Evolutionary conservation across 2,888 invertebrate species (phyloP).

Genomic region (Ethmia dodecea): DNA sequence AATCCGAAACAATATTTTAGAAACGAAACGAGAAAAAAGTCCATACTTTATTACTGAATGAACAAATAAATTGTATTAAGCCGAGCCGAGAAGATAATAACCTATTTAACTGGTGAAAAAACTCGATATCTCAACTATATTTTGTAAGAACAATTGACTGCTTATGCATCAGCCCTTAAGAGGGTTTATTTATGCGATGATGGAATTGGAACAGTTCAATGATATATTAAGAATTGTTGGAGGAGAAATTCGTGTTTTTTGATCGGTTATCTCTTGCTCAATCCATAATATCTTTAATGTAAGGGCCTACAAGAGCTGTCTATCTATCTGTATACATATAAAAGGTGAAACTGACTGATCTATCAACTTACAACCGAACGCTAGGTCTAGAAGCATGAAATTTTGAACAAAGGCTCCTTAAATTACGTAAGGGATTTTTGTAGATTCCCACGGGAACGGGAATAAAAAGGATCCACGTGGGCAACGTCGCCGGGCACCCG

Average conservation of each 20-base stretch:
- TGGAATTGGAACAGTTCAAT: constrained; percentile 18
- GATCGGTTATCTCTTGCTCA: no score
- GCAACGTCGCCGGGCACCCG: no score
- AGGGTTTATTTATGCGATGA: constrained; percentile 11
- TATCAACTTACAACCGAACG: no score
- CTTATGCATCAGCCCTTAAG: constrained; percentile 15
- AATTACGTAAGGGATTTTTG: no score
- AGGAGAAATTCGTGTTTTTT: background rate
- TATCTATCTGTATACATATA: no score
- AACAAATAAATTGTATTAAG: constrained; percentile 59
- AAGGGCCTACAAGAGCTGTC: no score
- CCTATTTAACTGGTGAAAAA: constrained; percentile 49
- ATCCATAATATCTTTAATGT: no score
- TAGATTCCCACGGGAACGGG: no score
- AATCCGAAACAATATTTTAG: constrained; percentile 50
- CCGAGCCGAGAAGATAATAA: constrained; percentile 49
- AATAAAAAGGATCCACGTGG: no score
- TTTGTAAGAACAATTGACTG: constrained; percentile 39
- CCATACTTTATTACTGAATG: constrained; percentile 59
- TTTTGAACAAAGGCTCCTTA: no score
- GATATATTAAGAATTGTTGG: constrained; percentile 11
- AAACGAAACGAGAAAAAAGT: constrained; percentile 37
- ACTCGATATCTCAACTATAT: constrained; percentile 32
- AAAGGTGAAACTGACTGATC: no score
- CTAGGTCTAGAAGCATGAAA: no score